Percentiles rank a stretch among this genome's conserved stretches.
Evolutionary conservation across 53 echinoderm and acorn worm species (phyloP).

Genomic region (Echinarachnius parma): DNA sequence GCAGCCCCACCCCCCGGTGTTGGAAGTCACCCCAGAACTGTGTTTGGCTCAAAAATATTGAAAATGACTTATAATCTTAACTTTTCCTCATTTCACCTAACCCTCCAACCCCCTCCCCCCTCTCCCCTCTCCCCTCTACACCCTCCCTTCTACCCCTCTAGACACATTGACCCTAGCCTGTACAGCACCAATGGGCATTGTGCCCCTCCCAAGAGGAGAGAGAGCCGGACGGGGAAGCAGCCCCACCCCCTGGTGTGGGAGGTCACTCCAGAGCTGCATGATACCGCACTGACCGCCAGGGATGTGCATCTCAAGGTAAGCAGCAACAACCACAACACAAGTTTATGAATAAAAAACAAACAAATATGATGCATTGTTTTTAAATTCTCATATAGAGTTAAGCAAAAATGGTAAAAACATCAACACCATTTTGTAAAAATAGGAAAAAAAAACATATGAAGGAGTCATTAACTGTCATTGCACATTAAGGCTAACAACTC

Average conservation of each 20-base stretch:
- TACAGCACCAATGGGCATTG: constrained; percentile 61
- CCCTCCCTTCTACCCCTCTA: background rate
- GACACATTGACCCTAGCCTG: constrained; percentile 28
- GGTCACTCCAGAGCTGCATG: constrained; percentile 39
- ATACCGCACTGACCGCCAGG: constrained; percentile 50
- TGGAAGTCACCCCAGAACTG: constrained; percentile 61
- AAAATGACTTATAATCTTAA: no score
- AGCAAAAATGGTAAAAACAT: no score
- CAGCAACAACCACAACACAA: no score
- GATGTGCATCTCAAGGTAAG: constrained; percentile 55
- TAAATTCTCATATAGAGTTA: no score
- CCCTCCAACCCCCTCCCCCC: background rate
- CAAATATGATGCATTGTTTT: no score
- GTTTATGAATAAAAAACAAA: no score
- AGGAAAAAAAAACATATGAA: no score
- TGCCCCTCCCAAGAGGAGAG: constrained; percentile 39
- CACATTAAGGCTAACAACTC: no score
- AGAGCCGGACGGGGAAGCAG: constrained; percentile 45
- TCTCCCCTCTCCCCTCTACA: no score
- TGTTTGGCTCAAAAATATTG: no score
- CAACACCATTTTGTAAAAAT: no score
- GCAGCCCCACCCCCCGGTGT: constrained; percentile 54
- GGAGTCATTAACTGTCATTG: no score
- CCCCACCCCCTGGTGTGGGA: constrained; percentile 70
- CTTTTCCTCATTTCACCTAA: background rate